phyloP scores from a whole-genome alignment of 1,140 invertebrate species.

The Megalonaias nervosa region DNA sequence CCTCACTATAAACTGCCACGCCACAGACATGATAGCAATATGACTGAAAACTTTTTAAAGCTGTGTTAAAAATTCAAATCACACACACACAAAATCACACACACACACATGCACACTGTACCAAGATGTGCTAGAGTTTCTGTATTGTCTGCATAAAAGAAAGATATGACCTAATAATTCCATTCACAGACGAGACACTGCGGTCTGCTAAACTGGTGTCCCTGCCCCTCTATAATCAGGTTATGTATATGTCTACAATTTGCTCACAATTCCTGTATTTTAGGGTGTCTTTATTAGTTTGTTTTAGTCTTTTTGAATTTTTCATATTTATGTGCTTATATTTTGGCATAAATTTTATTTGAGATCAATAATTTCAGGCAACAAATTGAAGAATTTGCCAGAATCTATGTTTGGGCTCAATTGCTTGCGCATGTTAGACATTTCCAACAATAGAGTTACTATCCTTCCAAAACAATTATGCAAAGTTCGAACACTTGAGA shows the following conservation, averaged over 20 bases:
- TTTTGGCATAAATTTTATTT: neutral
- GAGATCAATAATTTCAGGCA: conserved; percentile 49
- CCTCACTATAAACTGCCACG: too few species aligned
- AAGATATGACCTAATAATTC: too few species aligned
- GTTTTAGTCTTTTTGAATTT: neutral
- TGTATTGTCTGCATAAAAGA: too few species aligned
- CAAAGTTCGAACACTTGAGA: conserved; percentile 53
- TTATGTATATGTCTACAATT: neutral
- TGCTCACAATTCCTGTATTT: neutral
- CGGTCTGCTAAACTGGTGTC: too few species aligned
- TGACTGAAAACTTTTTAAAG: too few species aligned
- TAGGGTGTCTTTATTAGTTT: neutral
- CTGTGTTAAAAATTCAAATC: too few species aligned
- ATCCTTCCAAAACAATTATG: conserved; percentile 48
- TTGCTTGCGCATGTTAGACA: conserved; percentile 51
- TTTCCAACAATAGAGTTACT: conserved; percentile 51
- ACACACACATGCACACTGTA: too few species aligned
- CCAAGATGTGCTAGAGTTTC: too few species aligned
- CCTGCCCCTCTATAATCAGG: neutral
- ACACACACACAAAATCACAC: too few species aligned
- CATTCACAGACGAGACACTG: too few species aligned
- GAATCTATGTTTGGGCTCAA: conserved; percentile 56
- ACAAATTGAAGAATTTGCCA: conserved; percentile 64
- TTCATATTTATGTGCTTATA: too few species aligned
- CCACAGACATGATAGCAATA: too few species aligned